These are phyloP conservation scores for Chiloscyllium plagiosum DNA, from an alignment of 2,113 vertebrate species.

Conservation along the genomic window DNA sequence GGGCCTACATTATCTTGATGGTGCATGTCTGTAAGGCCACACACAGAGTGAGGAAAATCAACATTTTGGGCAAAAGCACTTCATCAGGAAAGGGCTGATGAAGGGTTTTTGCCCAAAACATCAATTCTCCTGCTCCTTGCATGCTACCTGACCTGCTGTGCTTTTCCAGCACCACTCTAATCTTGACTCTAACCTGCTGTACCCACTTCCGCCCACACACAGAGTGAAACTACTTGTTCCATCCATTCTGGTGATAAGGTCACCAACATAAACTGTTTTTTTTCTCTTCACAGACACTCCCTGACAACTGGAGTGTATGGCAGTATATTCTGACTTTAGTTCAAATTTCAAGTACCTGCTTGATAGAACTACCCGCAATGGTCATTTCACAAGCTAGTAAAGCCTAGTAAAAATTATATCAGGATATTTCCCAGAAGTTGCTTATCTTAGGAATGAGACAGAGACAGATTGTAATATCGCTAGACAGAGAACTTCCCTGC, in stretches of 20 bases:
- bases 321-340: background rate
- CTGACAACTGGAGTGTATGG: background rate
- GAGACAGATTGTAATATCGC: background rate
- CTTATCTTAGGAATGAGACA: background rate
- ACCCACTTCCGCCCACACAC: too few species aligned
- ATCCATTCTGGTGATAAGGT: background rate
- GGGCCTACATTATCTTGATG: too few species aligned
- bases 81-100: too few species aligned
- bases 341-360: background rate
- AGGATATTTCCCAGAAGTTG: background rate
- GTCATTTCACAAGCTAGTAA: too few species aligned
- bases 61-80: too few species aligned
- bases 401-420: background rate
- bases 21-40: too few species aligned
- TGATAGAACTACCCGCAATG: background rate
- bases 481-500: background rate
- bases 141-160: too few species aligned
- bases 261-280: background rate
- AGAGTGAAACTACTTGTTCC: background rate
- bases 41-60: too few species aligned
- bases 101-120: too few species aligned
- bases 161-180: too few species aligned
- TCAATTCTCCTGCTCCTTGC: too few species aligned
- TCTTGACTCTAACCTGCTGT: too few species aligned
- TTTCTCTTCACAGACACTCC: background rate